These are phyloP conservation scores for Pollimyrus isidori DNA, from an alignment of 2,113 vertebrate species.

Conservation along the genomic window DNA sequence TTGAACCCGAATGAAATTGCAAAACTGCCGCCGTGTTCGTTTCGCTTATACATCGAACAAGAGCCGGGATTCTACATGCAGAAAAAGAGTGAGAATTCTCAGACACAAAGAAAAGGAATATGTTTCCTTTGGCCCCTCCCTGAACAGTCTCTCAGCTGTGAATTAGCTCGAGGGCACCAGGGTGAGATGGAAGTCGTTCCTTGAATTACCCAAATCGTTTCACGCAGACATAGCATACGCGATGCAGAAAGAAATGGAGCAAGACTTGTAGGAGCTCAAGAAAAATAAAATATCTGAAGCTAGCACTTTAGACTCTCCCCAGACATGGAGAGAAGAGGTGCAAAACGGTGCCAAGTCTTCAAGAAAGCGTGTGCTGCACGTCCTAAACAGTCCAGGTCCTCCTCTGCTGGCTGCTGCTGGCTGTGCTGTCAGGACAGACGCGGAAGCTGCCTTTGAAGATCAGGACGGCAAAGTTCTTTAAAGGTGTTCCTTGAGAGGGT, in stretches of 20 bases:
- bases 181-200: constrained; percentile 42
- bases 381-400: constrained; percentile 42
- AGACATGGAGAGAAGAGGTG: constrained; percentile 18
- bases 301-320: constrained; percentile 1
- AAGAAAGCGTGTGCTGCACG: constrained; percentile 44
- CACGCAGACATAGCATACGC: constrained; percentile 47
- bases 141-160: constrained; percentile 50
- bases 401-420: constrained; percentile 49
- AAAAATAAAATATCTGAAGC: constrained; percentile 41
- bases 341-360: constrained; percentile 48
- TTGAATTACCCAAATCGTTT: constrained; percentile 56
- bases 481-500: constrained; percentile 2
- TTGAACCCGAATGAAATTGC: neutral
- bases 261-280: constrained; percentile 40
- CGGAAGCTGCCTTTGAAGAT: constrained; percentile 40
- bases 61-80: neutral
- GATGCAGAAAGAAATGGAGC: constrained; percentile 39
- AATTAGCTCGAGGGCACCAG: constrained; percentile 53
- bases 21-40: neutral
- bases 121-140: constrained; percentile 59
- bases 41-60: constrained; percentile 30
- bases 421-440: constrained; percentile 49
- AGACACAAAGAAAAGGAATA: constrained; percentile 46
- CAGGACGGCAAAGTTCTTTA: constrained; percentile 9
- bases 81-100: constrained; percentile 4